A percentile compares a stretch with the other conserved stretches of the same genome.
Conservation (phyloP, 2,797 vertebrate species). For the Megaceryle alcyon region DNA sequence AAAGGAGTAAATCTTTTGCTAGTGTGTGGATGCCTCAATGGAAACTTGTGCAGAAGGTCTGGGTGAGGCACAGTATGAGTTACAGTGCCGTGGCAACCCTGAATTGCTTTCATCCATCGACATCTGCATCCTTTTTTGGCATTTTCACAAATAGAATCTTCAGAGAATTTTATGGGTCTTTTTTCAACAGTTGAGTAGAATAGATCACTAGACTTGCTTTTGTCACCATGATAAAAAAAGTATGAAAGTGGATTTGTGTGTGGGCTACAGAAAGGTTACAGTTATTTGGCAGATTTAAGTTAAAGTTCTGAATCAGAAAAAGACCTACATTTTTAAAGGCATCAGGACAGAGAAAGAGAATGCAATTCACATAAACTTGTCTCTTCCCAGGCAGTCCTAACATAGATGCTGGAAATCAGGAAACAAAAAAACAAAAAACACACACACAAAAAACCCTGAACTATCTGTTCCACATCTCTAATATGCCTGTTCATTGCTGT, state of each 20-base stretch:
- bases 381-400: neutral
- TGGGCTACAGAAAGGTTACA: neutral
- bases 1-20: neutral
- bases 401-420: neutral
- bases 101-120: neutral
- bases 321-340: neutral
- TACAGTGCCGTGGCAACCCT: conserved; percentile 5
- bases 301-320: neutral
- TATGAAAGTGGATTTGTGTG: neutral
- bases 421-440: neutral
- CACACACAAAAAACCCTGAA: neutral
- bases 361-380: neutral
- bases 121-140: conserved; percentile 1
- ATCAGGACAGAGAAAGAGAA: neutral
- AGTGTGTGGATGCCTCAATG: neutral
- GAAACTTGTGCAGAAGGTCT: neutral
- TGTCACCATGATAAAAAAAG: neutral
- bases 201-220: neutral
- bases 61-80: neutral
- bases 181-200: neutral
- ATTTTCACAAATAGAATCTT: neutral
- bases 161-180: neutral
- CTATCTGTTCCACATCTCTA: neutral
- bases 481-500: neutral
- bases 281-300: neutral